Base-by-base conservation (phyloP, 2,113 vertebrate genomes). In the Picathartes gymnocephalus region DNA sequence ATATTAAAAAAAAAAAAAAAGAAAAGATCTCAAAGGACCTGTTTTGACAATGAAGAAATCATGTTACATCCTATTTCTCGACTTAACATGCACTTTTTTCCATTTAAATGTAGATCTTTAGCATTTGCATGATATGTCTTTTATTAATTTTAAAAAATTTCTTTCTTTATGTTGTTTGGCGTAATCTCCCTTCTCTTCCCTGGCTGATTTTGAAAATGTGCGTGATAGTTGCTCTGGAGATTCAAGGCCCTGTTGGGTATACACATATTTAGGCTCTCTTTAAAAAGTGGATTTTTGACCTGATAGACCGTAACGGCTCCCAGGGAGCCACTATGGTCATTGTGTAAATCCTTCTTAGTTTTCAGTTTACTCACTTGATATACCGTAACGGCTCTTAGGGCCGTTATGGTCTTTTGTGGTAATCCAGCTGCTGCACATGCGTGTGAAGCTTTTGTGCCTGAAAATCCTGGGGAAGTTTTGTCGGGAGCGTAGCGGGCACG, bases 241-340 rank as follows among this genome's bases (percentile, higher is more conserved):
- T 95, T 86, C 71, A 91, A 97, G 88, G 80, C 93, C 92, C 91
- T 96, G 31, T 96, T 96, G 86, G 81, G 78, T 86, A 68, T 90
- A 95, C 90, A 85, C 92, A 93, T 89, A 95, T 93, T 96, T 95
- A 96, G 79, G 91, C 42, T 1, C 86, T 94, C 79, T 89, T 96
- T 96, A 95, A 95, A 95, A 95, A 96, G 93, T 96, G 94, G 94
- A 93, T 95, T 97, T 97, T 97, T 96, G 93, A 96, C 97, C 96
- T 97, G 96, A 95, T 93, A 92, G 92, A 96, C 95, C 62, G 24
- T 95, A 97, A 97, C 69, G 77, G 91, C 92, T 97, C 96, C 96
- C 95, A 87, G 96, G 93, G 96, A 95, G 94, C 64, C 86, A 93
- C 92, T 94, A 91, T 95, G 93, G 91, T 94, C 92, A 91, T 92